Evolutionary conservation across 1,140 invertebrate species (phyloP).

Genomic region (Drosophila repleta): DNA sequence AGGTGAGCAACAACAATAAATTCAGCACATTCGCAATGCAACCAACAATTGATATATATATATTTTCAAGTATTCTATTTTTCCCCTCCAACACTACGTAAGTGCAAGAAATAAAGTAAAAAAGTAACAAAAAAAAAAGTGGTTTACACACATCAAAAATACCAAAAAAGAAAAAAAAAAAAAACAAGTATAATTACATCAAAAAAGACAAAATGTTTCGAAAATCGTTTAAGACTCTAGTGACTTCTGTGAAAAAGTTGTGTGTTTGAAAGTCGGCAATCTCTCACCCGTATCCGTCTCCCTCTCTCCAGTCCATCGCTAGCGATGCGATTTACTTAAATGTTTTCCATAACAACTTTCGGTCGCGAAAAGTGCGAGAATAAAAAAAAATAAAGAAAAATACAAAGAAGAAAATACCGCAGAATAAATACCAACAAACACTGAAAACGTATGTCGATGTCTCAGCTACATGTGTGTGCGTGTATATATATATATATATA

Average conservation of each 20-base stretch:
- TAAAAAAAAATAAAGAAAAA: constrained; percentile 39
- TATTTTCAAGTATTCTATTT: constrained; percentile 82
- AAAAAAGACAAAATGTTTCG: constrained; percentile 31
- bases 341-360: constrained; percentile 40
- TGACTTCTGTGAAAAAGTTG: constrained; percentile 48
- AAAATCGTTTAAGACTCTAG: constrained; percentile 35
- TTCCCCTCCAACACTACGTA: constrained; percentile 74
- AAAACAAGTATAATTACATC: constrained; percentile 37
- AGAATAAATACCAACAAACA: constrained; percentile 38
- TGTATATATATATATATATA: constrained; percentile 20
- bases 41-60: constrained; percentile 76
- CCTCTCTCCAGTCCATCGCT: constrained; percentile 19
- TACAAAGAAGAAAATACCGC: constrained; percentile 40
- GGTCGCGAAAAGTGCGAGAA: constrained; percentile 74
- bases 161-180: constrained; percentile 33
- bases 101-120: constrained; percentile 45
- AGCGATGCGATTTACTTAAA: constrained; percentile 30
- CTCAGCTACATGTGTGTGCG: constrained; percentile 20
- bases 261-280: constrained; percentile 54
- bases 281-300: constrained; percentile 24
- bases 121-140: constrained; percentile 13
- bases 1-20: constrained; percentile 71
- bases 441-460: constrained; percentile 28
- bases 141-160: constrained; percentile 41
- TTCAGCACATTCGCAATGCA: constrained; percentile 53